Conservation (phyloP, 2,797 vertebrate species). For the Rhincodon typus region DNA sequence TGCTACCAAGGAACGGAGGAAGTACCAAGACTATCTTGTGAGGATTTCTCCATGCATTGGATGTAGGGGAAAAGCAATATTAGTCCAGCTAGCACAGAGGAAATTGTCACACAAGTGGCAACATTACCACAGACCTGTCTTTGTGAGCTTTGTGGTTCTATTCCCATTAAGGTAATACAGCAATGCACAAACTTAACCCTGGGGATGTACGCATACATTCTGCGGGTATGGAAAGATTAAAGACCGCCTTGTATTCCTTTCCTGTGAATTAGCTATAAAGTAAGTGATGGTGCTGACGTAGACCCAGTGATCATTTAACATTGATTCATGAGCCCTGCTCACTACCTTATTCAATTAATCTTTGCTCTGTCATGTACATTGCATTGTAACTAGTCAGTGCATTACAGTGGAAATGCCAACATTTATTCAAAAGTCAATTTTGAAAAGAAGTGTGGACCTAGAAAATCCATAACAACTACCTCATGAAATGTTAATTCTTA, state of each 20-base stretch:
- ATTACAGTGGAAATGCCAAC: neutral
- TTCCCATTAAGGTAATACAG: neutral
- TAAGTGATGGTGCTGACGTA: neutral
- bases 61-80: neutral
- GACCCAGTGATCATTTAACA: neutral
- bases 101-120: neutral
- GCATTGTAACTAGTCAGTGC: neutral
- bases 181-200: neutral
- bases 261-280: neutral
- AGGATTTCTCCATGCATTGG: neutral
- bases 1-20: neutral
- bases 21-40: neutral
- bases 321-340: neutral
- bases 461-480: neutral
- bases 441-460: neutral
- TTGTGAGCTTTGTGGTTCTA: neutral
- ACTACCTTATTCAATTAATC: neutral
- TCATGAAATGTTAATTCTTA: slow-evolving; percentile 12
- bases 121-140: neutral
- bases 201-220: neutral
- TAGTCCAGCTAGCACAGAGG: neutral
- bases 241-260: neutral
- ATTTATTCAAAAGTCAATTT: neutral
- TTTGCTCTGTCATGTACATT: neutral
- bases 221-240: neutral